Percentiles rank a stretch among this genome's conserved stretches.
Conservation (phyloP, 2,888 invertebrate genomes). For the Campoletis raptor region DNA sequence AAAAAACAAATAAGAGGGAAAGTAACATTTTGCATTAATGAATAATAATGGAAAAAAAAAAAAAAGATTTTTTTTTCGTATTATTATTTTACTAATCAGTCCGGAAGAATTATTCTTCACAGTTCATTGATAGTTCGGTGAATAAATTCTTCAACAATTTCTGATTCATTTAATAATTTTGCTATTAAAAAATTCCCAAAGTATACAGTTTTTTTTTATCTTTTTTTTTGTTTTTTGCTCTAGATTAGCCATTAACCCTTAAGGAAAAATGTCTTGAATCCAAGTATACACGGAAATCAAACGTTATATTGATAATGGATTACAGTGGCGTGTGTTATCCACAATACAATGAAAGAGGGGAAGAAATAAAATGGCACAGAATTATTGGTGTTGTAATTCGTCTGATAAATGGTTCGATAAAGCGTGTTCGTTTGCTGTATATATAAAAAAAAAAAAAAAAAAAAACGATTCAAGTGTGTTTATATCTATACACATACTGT, state of each 20-base stretch:
- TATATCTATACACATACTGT: slow-evolving; percentile 41
- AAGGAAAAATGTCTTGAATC: neutral
- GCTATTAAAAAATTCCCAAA: no score
- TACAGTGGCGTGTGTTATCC: slow-evolving; percentile 67
- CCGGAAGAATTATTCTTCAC: no score
- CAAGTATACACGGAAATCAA: neutral
- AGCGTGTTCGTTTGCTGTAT: slow-evolving; percentile 30
- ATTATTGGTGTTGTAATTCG: slow-evolving; percentile 45
- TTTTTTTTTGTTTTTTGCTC: no score
- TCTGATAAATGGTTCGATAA: slow-evolving; percentile 64
- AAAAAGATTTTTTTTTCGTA: neutral
- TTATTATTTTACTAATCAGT: no score
- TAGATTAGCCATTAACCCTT: neutral
- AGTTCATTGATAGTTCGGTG: no score
- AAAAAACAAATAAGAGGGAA: no score
- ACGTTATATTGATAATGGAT: slow-evolving; percentile 70
- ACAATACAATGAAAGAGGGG: slow-evolving; percentile 2
- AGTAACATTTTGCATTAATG: neutral
- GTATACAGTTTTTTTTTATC: no score
- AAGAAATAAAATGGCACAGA: slow-evolving; percentile 23
- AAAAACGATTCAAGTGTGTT: slow-evolving; percentile 1
- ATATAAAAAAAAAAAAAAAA: slow-evolving; percentile 1
- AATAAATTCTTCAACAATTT: no score
- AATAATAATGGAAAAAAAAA: neutral
- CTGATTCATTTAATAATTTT: no score